Base-by-base conservation (phyloP, 2,113 vertebrate species). In the Lagopus leucura region DNA sequence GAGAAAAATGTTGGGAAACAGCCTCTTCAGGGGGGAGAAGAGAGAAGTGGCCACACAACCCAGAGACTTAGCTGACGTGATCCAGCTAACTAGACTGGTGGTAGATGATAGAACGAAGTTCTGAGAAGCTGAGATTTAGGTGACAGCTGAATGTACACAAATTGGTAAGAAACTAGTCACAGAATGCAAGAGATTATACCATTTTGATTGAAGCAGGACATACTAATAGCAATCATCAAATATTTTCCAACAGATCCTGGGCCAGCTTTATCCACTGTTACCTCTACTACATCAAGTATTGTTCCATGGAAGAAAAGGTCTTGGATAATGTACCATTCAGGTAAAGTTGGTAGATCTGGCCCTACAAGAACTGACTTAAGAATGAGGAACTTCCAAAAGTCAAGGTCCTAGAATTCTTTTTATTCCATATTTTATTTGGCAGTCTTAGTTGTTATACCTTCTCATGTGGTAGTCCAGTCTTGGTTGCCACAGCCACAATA, bases 401-500 rank as follows among this genome's bases (percentile, higher is more conserved):
- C 60, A 67, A 34, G 19, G 52, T 65, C 50, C 21, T 28, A 50
- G 71, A 60, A 72, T 54, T 73, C 45, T 52, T 25, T 9, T 54
- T 75, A 54, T 25, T 22, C 7, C 6, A 6, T 5, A 16, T 61
- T 82, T 75, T 43, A 52, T 45, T 48, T 30, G 40, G 30, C 54
- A 64, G 28, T 32, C 12, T 78, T 34, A 40, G 9, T 58, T 75
- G 18, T 58, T 81, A 79, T 77, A 93, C 92, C 89, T 89, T 72
- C 22, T 92, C 86, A 48, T 94, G 91, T 8, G 97, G 96, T 86
- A 97, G 84, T 45, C 95, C 93, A 86, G 98, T 97, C 10, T 76
- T 90, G 75, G 96, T 38, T 7, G 98, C 98, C 40, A 99, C 98
- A 8, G 98, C 98, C 4, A 94, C 94, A n/a, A 99, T 18, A 91